Conservation (phyloP, 2,113 vertebrate genomes). For the Fukomys damarensis region DNA sequence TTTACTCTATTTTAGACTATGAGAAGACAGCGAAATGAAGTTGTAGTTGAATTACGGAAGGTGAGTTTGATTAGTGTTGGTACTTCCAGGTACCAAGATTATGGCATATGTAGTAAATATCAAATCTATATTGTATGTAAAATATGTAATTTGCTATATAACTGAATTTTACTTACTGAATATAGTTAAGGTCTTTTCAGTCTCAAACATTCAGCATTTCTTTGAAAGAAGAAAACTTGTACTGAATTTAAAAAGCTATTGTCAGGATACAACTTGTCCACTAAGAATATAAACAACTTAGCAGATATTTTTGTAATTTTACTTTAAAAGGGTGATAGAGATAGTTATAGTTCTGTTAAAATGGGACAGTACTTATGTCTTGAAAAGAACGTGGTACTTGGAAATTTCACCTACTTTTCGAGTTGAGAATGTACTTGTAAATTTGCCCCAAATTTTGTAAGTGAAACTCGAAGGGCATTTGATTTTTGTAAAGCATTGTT, state of each 20-base stretch:
- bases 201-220: neutral
- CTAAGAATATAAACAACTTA: neutral
- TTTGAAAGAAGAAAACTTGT: constrained; percentile 46
- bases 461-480: constrained; percentile 21
- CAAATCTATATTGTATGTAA: neutral
- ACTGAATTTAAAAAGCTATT: neutral
- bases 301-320: neutral
- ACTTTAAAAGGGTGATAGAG: neutral
- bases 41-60: constrained; percentile 98
- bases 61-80: constrained; percentile 83
- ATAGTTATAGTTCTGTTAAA: constrained; percentile 32
- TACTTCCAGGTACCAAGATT: neutral
- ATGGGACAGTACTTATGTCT: neutral
- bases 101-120: neutral
- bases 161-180: neutral
- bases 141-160: neutral
- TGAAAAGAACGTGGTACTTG: constrained; percentile 37
- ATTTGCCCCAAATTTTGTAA: constrained; percentile 31
- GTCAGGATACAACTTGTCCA: neutral
- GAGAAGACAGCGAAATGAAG: constrained; percentile 99
- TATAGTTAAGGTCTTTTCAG: neutral
- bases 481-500: constrained; percentile 49
- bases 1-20: constrained; percentile 91
- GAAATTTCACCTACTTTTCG: constrained; percentile 35
- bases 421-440: constrained; percentile 40